Evolutionary conservation across 2,888 invertebrate genomes (phyloP), one percentile per base, ranked within the genome.

Genomic region (Lysandra coridon): DNA sequence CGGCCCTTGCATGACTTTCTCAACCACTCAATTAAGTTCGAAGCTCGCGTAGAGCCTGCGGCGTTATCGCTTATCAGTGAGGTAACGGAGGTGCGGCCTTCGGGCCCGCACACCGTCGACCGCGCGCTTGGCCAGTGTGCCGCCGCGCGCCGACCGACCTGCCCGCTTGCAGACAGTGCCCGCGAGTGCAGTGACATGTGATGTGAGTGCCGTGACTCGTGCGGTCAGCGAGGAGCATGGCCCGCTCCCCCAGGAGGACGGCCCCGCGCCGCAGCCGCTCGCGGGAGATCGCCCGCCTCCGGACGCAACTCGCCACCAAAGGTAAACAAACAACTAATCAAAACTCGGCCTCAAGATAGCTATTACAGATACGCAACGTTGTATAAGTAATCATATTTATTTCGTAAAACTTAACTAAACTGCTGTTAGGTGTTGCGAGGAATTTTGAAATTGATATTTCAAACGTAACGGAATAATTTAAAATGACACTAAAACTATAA

Each of bases 301-400:
- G 88, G 82, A 91, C 90, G 3, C 93, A 94, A 80, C 90, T 93
- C 81, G 92, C 89, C 82, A 90, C 87, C 76, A 94, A 94, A 93
- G 93, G 85, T 80, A n/a, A 49, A 79, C 44, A 79, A 40, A 60
- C 57, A 30, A 37, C 17, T 37, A 17, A 53, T 14, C 37, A 40
- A n/a, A 44, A 78, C 78, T 3, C 44, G 4, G 10, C 12, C 3
- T 69, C 69, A 33, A 69, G 60, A 23, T 62, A 23, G 4, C 62
- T n/a, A 62, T 57, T 17, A n/a, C 62, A 62, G 62, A 14, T 23
- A 49, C 10, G 49, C 49, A 49, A 49, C 2, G 62, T 23, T 6
- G 7, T 62, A 62, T n/a, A 62, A 5, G 14, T 14, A 4, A 57
- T 17, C 17, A 57, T 57, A 17, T 57, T 57, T 57, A 57, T 57